Conservation (phyloP, 2,113 vertebrate genomes). For the Anas platyrhynchos region DNA sequence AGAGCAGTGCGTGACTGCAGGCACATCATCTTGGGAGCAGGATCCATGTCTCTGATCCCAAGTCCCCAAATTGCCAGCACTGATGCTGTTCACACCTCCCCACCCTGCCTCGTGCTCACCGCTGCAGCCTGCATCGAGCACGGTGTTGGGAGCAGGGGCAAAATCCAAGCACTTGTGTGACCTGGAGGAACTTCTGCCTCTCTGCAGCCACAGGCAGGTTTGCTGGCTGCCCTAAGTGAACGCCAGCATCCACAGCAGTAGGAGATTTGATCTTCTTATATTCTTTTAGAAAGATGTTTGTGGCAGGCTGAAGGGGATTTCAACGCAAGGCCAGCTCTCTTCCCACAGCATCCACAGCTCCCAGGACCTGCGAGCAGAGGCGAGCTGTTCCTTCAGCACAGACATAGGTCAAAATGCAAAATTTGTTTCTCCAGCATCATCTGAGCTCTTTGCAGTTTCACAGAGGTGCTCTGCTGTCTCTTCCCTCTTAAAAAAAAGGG, state of each 20-base stretch:
- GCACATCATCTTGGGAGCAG: no score
- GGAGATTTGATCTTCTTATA: conserved; percentile 4
- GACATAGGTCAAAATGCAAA: conserved; percentile 10
- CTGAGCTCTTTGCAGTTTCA: not conserved
- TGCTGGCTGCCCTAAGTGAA: not conserved
- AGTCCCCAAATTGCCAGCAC: not conserved
- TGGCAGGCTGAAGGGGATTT: conserved; percentile 15
- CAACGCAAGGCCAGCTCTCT: not conserved
- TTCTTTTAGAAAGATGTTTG: conserved; percentile 14
- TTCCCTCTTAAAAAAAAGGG: not conserved
- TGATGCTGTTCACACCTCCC: not conserved
- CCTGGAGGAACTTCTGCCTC: not conserved
- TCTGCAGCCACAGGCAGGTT: not conserved
- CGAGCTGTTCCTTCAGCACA: not conserved
- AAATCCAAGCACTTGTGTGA: not conserved
- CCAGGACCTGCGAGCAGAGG: not conserved
- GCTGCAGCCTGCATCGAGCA: not conserved
- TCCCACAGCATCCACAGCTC: not conserved
- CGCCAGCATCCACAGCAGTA: not conserved
- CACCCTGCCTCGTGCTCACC: not conserved
- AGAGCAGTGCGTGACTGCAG: accelerated
- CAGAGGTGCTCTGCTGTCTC: not conserved
- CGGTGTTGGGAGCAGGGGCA: not conserved
- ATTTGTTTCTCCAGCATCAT: accelerated
- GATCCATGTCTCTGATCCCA: not conserved